Evolutionary conservation across 2,113 vertebrate species (phyloP), one percentile per base, ranked within the genome.

Genomic region (Porphyrio hochstetteri): DNA sequence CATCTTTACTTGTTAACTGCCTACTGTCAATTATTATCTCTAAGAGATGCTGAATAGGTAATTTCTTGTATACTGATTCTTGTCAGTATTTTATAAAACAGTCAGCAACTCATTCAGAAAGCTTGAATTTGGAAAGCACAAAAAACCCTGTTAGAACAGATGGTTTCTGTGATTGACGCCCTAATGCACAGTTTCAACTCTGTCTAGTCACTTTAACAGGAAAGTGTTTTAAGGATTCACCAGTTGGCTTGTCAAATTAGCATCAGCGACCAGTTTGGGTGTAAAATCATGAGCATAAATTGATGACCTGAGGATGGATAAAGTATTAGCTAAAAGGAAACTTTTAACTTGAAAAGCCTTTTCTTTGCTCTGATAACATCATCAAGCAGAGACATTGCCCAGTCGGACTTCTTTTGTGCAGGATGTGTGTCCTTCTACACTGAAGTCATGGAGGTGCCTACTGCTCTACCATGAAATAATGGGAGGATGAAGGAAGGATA

Each of bases 201-300:
- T 93, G 75, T 90, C 90, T 88, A 95, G 88, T 96, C 85, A 82
- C 92, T 97, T 97, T 91, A 97, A 76, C 71, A 93, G 74, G 87
- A 70, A 96, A 97, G 53, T 35, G 59, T 94, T 96, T 90, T 92
- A 96, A 96, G 77, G 69, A 89, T 95, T 96, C 88, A 97, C 82
- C 89, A 95, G 75, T 96, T 96, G 89, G 72, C 76, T 96, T 92
- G 94, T 96, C 93, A 97, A 78, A 96, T 97, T 94, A 97, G 67
- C 64, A 94, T 88, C 67, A 94, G 72, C 56, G 83, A 95, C 57
- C 33, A 94, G 83, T 93, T 88, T 96, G 83, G 46, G 82, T 95
- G 64, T 96, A 95, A 96, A 93, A 95, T 42, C 71, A 88, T 31
- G 80, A 76, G 50, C 35, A 70, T 79, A 97, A 95, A 95, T 79